Conservation (phyloP, 2,113 vertebrate genomes). For the Oenanthe melanoleuca region DNA sequence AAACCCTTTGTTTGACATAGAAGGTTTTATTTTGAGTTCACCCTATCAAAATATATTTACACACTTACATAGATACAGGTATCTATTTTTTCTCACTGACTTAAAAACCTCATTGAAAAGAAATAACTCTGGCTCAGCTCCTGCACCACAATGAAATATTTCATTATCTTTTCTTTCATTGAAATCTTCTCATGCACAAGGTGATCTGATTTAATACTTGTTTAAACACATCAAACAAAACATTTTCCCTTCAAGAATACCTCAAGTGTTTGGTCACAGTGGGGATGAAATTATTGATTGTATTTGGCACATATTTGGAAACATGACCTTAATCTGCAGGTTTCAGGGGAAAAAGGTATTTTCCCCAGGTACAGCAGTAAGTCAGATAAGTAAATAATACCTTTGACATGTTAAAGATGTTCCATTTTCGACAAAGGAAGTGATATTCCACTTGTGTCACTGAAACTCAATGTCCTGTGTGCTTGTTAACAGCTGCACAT, state of each 20-base stretch:
- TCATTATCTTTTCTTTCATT: background rate
- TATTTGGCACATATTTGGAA: background rate
- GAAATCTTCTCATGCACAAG: background rate
- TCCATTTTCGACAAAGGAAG: background rate
- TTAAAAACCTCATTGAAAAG: background rate
- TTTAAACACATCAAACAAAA: background rate
- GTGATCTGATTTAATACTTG: background rate
- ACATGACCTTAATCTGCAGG: background rate
- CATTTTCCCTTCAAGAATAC: background rate
- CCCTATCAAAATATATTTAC: background rate
- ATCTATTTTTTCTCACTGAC: background rate
- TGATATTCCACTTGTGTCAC: background rate
- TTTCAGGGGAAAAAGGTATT: background rate
- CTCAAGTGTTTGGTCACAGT: background rate
- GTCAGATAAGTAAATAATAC: background rate
- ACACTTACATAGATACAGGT: too few species aligned
- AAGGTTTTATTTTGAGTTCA: background rate
- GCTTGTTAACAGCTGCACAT: constrained; percentile 21
- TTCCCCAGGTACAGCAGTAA: background rate
- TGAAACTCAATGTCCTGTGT: background rate
- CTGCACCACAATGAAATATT: background rate
- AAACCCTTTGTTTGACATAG: background rate
- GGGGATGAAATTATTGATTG: background rate
- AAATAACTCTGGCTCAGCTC: background rate
- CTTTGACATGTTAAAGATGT: constrained; percentile 17